Base-by-base conservation (phyloP, 92 coral and sea anemone species). In the Siderastrea radians region DNA sequence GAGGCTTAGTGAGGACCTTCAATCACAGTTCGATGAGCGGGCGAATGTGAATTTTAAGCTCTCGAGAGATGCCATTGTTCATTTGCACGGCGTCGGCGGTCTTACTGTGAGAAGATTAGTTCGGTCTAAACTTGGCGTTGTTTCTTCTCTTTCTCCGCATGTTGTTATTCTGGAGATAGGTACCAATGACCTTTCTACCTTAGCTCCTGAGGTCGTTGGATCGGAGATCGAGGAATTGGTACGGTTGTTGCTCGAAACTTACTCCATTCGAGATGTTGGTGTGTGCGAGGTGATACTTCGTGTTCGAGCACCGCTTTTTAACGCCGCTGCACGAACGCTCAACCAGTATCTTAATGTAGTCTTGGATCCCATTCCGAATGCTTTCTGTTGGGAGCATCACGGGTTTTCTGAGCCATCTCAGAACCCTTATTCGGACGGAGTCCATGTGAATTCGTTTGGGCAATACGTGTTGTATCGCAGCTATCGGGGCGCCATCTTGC, bases 31-130 rank as follows among this genome's bases (percentile, higher is more conserved):
- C 17, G 75, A 80, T 55, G 55, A 19, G 6, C 62, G 62, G 46
- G 73, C 59, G 16, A 44, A 44, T 13, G 48, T 7, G 11, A 11
- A 26, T 51, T 79, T 64, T 54, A 38, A 67, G 15, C 85, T 65
- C 19, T 19, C 12, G 50, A 57, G 58, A 43, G 65, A 50, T 50
- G 75, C 75, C 49, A 6, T 66, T 45, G 72, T 65, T 17, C 75
- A 65, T 66, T 65, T 80, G 75, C 85, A 80, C 19, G 75, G 85
- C 63, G 74, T 80, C 11, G 75, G 75, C 38, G 85, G 85, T 52
- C 58, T 53, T 19, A 78, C 72, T n/a, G 59, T 60, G 10, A n/a
- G 14, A 15, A 78, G 5, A 10, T 17, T 77, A 26, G 5, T 3
- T 55, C 51, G 15, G 14, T 11, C 51, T 17, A 53, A 77, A 50